Evolutionary conservation across 37 sponge, comb jelly and placozoan genomes (phyloP).

Genomic region (Spongilla lacustris): DNA sequence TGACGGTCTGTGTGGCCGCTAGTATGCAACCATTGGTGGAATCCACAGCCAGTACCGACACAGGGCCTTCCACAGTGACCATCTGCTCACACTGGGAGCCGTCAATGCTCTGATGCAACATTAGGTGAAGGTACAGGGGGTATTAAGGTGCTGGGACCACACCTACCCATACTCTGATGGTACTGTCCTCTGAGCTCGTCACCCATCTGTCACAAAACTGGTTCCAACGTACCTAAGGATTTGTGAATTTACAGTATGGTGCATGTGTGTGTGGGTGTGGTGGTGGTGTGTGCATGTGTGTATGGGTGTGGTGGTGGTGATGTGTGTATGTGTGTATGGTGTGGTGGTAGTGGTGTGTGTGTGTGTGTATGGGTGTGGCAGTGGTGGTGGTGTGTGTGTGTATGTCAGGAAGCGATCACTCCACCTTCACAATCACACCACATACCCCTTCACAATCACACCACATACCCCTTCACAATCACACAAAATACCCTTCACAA

Average conservation of each 20-base stretch:
- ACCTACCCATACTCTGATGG: constrained; percentile 82
- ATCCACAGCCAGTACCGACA: constrained; percentile 64
- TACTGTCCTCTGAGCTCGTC: constrained; percentile 78
- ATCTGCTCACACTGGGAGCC: constrained; percentile 27
- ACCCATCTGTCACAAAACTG: constrained; percentile 48
- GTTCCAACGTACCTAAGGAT: constrained; percentile 69
- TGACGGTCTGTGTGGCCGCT: constrained; percentile 33
- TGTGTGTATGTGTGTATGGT: constrained; percentile 17
- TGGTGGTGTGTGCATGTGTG: constrained; percentile 16
- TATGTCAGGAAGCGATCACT: neutral
- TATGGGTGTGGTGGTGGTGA: too few species aligned
- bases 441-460: neutral
- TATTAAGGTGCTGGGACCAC: neutral
- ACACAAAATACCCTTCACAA: too few species aligned
- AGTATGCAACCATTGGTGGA: constrained; percentile 59
- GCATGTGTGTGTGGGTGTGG: constrained; percentile 18
- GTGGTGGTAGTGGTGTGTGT: too few species aligned
- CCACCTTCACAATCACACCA: neutral
- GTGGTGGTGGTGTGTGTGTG: constrained; percentile 27
- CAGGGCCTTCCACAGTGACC: constrained; percentile 45
- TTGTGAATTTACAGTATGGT: too few species aligned
- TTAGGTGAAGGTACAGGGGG: neutral
- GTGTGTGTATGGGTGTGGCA: constrained; percentile 20
- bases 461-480: too few species aligned
- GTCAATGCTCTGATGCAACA: neutral